Base-by-base conservation (phyloP, 2,113 vertebrate species). In the Pundamilia nyererei region DNA sequence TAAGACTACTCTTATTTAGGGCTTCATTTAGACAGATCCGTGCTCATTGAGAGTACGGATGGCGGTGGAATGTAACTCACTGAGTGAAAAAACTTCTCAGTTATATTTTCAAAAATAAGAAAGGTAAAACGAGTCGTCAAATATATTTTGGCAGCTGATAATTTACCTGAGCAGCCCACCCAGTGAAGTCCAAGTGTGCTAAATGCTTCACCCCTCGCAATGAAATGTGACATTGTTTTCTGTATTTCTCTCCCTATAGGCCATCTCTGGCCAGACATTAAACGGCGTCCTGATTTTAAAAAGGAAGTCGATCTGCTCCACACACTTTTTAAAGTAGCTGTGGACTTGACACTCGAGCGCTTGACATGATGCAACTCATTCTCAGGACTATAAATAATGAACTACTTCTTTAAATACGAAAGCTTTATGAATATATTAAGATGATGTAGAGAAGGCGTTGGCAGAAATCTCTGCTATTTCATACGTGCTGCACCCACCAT, bases 401-500 rank as follows among this genome's bases (percentile, higher is more conserved):
- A 94, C 14, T 5, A 51, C 81, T 92, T 83, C 89, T 92, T 89
- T 92, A 92, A 94, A 95, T 90, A 87, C 21, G 87, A 90, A 81
- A 55, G 65, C 79, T 87, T 86, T 80, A 51, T 91, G 85, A 89
- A 89, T 92, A 86, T 62, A 91, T 87, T 82, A 84, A 75, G 83
- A 84, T 42, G 21, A 60, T 65, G 56, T 29, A 72, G 75, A 79
- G 72, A 79, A 85, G n/a, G 84, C 79, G 83, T 85, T 86, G 62
- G 84, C 62, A 90, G 86, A 94, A 86, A 85, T 85, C 21, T 58
- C 35, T 79, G 51, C 45, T 82, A 1, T 62, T 82, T 82, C 80
- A 84, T 87, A 77, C 33, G 31, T 80, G 70, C 80, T 83, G 70
- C 55, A 85, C 40, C 72, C 75, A 26, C 65, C 77, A 26, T 86